Conservation (phyloP, 1,140 invertebrate species). For the Drosophila rufa region DNA sequence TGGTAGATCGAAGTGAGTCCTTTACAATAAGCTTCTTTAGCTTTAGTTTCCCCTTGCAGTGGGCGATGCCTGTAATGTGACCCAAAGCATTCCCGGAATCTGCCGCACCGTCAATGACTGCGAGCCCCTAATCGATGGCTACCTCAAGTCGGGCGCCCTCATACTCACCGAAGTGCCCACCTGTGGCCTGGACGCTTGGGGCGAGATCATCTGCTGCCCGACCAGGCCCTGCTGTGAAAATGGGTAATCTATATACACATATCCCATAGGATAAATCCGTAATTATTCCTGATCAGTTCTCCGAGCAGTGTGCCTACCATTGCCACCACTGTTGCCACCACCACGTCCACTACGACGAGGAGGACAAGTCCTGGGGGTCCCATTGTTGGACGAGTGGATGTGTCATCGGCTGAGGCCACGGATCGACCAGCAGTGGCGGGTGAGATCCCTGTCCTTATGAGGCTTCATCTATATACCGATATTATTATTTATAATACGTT, state of each 20-base stretch:
- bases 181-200: conserved; percentile 57
- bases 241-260: not conserved
- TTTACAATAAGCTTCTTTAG: no score
- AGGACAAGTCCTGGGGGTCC: not conserved
- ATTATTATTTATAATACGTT: no score
- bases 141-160: conserved; percentile 45
- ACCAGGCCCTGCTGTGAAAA: conserved; percentile 43
- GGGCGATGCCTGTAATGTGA: conserved; percentile 50
- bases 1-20: not conserved
- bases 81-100: conserved; percentile 28
- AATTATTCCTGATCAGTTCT: not conserved
- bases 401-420: not conserved
- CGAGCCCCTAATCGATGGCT: conserved; percentile 48
- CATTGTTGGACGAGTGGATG: conserved; percentile 13
- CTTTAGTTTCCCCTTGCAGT: conserved; percentile 19
- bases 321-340: not conserved
- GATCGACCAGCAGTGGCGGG: conserved; percentile 23
- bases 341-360: not conserved
- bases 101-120: conserved; percentile 49
- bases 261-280: not conserved
- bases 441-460: not conserved
- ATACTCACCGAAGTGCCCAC: conserved; percentile 42
- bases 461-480: no score
- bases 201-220: conserved; percentile 78
- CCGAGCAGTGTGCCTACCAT: not conserved